Evolutionary conservation across 2,888 invertebrate genomes (phyloP), one percentile per base, ranked within the genome.

Genomic region (Drosophila atripex): DNA sequence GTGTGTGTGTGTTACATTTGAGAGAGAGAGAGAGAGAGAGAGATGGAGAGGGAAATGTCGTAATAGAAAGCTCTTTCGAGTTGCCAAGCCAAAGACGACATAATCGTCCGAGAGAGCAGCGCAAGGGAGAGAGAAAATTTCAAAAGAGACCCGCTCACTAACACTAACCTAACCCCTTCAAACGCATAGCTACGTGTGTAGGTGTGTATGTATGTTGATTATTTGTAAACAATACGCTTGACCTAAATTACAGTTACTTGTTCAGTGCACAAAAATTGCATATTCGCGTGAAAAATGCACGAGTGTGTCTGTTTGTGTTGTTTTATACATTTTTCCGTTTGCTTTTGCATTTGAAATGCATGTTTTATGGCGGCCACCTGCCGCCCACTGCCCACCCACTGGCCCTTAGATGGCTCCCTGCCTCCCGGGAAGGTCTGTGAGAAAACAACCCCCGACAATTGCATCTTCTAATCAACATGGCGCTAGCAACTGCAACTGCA

Each of bases 181-280:
- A 35, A 60, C 43, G 74, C 57, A 64, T 47, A 77, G 61, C 82
- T 49, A 72, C 63, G 74, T 58, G 41, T 71, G 70, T 80, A 25
- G 25, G 30, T 12, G 12, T 61, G 84, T 49, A 73, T 65, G 74
- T 59, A 61, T 71, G 70, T 80, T 80, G 82, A 84, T 88, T 89
- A 88, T 89, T 91, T 88, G 89, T 91, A 90, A 91, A 90, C 91
- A 91, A 90, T 90, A 91, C 89, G 90, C 90, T 91, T 90, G 90
- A 91, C 90, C 90, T 90, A 91, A 90, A 78, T 78, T 78, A 76
- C 78, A 75, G 87, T 85, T 88, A 85, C 89, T 88, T 89, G 89
- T 89, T 88, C 73, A 61, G 51, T 61, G 71, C 71, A 71, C 76
- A 66, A 71, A 71, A 71, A 63, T 69, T 65, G 60, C 73, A 72